Evolutionary conservation across 2,888 invertebrate species (phyloP).

Genomic region (Theristus sp.): DNA sequence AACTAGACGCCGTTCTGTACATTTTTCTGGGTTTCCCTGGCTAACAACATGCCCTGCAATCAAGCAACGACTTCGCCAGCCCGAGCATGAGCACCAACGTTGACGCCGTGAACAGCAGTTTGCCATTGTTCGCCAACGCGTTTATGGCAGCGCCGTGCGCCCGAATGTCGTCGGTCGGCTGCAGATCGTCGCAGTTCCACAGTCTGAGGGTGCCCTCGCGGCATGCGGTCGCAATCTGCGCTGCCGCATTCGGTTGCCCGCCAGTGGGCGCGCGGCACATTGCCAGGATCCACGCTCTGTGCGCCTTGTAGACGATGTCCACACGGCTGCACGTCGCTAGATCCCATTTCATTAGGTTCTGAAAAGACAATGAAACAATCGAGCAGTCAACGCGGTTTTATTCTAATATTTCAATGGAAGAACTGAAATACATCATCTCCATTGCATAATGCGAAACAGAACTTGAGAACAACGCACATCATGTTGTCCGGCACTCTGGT

Average conservation of each 20-base stretch:
- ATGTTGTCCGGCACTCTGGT: too few relatives aligned
- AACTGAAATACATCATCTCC: too few relatives aligned
- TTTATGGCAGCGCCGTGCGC: constrained; percentile 50
- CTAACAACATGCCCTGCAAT: too few relatives aligned
- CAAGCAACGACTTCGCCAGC: too few relatives aligned
- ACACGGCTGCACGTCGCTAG: constrained; percentile 6
- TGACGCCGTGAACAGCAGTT: constrained; percentile 55
- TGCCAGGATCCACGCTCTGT: constrained; percentile 68
- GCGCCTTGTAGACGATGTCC: constrained; percentile 47
- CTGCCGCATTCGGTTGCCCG: constrained; percentile 20
- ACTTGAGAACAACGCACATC: too few relatives aligned
- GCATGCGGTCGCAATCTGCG: constrained; percentile 39
- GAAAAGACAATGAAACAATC: too few relatives aligned
- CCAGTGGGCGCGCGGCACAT: constrained; percentile 42
- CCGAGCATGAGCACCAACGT: too few relatives aligned
- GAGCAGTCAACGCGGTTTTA: too few relatives aligned
- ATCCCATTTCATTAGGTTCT: neutral
- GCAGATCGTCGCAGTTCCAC: constrained; percentile 37
- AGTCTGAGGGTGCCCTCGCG: constrained; percentile 55
- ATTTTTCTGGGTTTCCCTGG: too few relatives aligned
- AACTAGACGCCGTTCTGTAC: too few relatives aligned
- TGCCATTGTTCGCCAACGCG: constrained; percentile 46
- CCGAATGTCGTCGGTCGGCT: constrained; percentile 38
- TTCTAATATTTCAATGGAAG: too few relatives aligned
- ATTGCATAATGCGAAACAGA: too few relatives aligned